Base-by-base conservation (phyloP, 2,888 invertebrate genomes). In the Lasiommata megera region DNA sequence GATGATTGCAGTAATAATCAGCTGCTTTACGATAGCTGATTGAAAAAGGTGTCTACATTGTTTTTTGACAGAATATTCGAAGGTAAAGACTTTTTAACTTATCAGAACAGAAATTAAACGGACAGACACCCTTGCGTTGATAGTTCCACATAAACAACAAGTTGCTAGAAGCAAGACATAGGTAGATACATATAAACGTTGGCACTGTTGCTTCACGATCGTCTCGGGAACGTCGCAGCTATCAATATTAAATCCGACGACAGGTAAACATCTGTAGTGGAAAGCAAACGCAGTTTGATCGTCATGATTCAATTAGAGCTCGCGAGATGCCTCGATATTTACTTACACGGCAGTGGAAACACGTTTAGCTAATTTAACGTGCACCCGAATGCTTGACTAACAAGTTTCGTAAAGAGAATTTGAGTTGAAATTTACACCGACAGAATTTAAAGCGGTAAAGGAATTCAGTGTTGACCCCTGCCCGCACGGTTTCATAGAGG, bases 241-340 rank as follows among this genome's bases (percentile, higher is more conserved):
- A 84, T 87, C 82, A 85, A 87, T 87, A 85, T 82, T 87, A 79
- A 81, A 85, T 79, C 71, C 64, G 69, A 64, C 72, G 72, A 72
- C 71, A 69, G 62, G 71, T 72, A 78, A 80, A 77, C 74, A 79
- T 75, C 73, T 71, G 69, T 63, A 67, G 67, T 69, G 71, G 72
- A 74, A 71, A 67, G 75, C 73, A 79, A 77, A 79, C 77, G 67
- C 71, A 23, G 74, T 75, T 80, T 73, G 76, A 80, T 80, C 77
- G 76, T 71, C 67, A 72, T 66, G 66, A 70, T 76, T 74, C 74
- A 73, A 81, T 82, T 77, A 78, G 72, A 71, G 69, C 68, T 72
- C 58, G 66, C 60, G 67, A 54, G 64, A 54, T 61, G 40, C 58
- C 37, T 31, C 12, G 18, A 56, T 60, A 47, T 63, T 61, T 61